Percentiles rank a stretch among this genome's conserved stretches.
Evolutionary conservation across 2,797 vertebrate species (phyloP).

Genomic region (Hydrophis major): DNA sequence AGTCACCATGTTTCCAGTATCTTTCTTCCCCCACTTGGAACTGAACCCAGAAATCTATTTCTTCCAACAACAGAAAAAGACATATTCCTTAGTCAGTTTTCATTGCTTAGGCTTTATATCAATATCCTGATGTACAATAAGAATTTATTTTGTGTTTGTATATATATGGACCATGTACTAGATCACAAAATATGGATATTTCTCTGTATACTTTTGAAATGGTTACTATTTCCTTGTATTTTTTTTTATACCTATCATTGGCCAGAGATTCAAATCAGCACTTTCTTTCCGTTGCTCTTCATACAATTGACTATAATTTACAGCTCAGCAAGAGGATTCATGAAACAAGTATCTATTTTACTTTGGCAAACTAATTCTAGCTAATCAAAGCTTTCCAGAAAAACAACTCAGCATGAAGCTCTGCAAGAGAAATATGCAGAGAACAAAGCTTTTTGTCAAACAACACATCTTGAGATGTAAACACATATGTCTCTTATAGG

Average conservation of each 20-base stretch:
- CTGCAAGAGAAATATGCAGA: conserved; percentile 73
- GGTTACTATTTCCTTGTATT: conserved; percentile 68
- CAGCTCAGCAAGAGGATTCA: conserved; percentile 72
- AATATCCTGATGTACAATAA: conserved; percentile 56
- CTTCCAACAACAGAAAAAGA: neutral
- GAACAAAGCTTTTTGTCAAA: conserved; percentile 90
- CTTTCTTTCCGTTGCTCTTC: conserved; percentile 74
- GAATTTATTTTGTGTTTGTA: conserved; percentile 63
- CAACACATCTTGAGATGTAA: conserved; percentile 80
- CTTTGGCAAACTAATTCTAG: conserved; percentile 74
- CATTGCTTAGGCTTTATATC: conserved; percentile 43
- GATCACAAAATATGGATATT: conserved; percentile 73
- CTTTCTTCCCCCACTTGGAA: too few species aligned
- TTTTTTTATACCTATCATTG: conserved; percentile 64
- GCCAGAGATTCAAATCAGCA: conserved; percentile 76
- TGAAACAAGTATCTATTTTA: conserved; percentile 78
- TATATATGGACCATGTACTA: conserved; percentile 44
- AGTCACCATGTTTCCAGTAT: too few species aligned
- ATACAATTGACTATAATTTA: conserved; percentile 75
- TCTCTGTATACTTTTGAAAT: conserved; percentile 70
- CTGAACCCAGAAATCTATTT: too few species aligned
- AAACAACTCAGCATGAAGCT: conserved; percentile 75
- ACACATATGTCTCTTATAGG: conserved; percentile 81
- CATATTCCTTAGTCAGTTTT: conserved; percentile 9
- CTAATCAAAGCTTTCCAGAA: conserved; percentile 79